Percentiles rank a stretch among this genome's conserved stretches.
These are phyloP conservation scores for Listronotus oregonensis DNA, from an alignment of 1,140 invertebrate genomes.

Conservation along the genomic window DNA sequence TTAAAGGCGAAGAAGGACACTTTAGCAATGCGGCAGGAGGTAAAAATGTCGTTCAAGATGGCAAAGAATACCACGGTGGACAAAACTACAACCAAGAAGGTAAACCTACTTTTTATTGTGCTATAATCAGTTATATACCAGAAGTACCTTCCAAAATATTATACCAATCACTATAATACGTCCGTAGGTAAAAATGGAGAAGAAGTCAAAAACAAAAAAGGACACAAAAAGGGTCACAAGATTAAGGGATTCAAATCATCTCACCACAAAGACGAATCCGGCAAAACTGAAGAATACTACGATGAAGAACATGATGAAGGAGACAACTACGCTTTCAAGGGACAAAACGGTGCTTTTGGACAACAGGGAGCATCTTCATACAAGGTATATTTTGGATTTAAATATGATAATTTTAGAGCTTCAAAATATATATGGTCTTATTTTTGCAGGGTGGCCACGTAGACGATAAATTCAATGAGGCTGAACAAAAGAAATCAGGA, in stretches of 20 bases:
- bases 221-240: constrained; percentile 69
- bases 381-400: constrained; percentile 41
- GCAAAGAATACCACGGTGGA: constrained; percentile 61
- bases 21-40: constrained; percentile 62
- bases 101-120: constrained; percentile 38
- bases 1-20: constrained; percentile 62
- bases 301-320: constrained; percentile 70
- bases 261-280: constrained; percentile 69
- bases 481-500: constrained; percentile 61
- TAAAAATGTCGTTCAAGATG: constrained; percentile 63
- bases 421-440: too few relatives aligned
- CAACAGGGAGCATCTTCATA: constrained; percentile 60
- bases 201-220: constrained; percentile 60
- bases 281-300: constrained; percentile 68
- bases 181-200: constrained; percentile 57
- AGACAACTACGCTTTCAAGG: constrained; percentile 60
- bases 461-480: constrained; percentile 60
- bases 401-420: not conserved
- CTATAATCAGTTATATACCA: too few relatives aligned
- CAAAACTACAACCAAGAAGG: constrained; percentile 63
- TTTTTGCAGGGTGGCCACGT: constrained; percentile 58
- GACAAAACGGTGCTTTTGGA: constrained; percentile 58
- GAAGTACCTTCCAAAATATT: too few relatives aligned
- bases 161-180: too few relatives aligned
- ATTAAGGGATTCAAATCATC: constrained; percentile 68